These are phyloP conservation scores for Acanthosepion esculentum DNA, from an alignment of 2,888 invertebrate genomes.

Conservation along the genomic window DNA sequence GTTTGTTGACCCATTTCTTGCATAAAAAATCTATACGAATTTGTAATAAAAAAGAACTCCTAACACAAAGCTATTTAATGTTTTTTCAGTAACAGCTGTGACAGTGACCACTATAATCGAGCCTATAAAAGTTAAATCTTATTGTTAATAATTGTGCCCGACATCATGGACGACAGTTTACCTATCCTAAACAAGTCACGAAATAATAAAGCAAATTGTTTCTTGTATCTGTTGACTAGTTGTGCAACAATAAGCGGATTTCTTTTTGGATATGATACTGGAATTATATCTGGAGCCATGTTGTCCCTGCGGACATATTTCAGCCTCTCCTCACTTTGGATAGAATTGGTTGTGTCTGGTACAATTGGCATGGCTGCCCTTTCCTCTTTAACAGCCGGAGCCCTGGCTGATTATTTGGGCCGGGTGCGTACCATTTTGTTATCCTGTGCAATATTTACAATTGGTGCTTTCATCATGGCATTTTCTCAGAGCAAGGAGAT, in stretches of 20 bases:
- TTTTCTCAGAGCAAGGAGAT: slow-evolving; percentile 68
- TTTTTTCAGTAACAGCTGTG: background rate
- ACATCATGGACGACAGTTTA: background rate
- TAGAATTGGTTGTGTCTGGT: slow-evolving; percentile 77
- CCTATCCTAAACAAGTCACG: background rate
- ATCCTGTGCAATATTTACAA: slow-evolving; percentile 76
- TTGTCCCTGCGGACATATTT: slow-evolving; percentile 74
- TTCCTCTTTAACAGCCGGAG: slow-evolving; percentile 75
- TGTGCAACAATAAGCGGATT: slow-evolving; percentile 76
- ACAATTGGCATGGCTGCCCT: slow-evolving; percentile 77
- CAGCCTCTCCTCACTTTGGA: slow-evolving; percentile 74
- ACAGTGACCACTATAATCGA: background rate
- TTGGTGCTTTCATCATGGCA: slow-evolving; percentile 76
- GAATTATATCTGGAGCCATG: slow-evolving; percentile 78
- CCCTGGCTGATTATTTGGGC: slow-evolving; percentile 76
- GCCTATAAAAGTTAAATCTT: background rate
- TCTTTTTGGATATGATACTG: slow-evolving; percentile 77
- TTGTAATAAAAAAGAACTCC: background rate
- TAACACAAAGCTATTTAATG: background rate
- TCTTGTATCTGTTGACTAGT: slow-evolving; percentile 67
- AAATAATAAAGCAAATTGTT: slow-evolving; percentile 40
- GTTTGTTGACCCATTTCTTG: background rate
- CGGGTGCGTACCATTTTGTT: slow-evolving; percentile 76
- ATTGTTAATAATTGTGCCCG: background rate
- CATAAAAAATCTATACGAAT: background rate